Base-by-base conservation (phyloP, 2,888 invertebrate genomes). In the Hesperia comma region DNA sequence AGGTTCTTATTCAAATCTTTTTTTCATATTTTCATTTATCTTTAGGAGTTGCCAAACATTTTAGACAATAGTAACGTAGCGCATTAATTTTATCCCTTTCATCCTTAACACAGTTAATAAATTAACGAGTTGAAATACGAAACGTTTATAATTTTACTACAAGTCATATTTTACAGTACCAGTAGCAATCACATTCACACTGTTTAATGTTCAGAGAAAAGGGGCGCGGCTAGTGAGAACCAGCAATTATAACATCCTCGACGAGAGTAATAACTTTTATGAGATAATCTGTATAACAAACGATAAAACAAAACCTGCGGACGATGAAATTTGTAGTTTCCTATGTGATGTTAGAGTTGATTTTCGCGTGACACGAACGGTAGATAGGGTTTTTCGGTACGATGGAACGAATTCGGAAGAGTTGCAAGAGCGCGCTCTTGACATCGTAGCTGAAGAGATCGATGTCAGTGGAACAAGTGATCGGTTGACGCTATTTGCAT, bases 381-480 rank as follows among this genome's bases (percentile, higher is more conserved):
- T 15, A 67, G 46, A 55, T 67, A 37, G 0, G 66, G 43, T 6
- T 46, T 67, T 67, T 26, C 15, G 46, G 19, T 0, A 12, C 32
- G 37, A 37, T 15, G 8, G 1, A 10, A 32, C 54, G 21, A 49
- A 61, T 67, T 67, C 61, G 66, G 60, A 67, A 67, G 61, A 67
- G 66, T 55, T 55, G 61, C 61, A 67, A 61, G 61, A 67, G 54
- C 66, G 66, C 40, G 60, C 55, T 67, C 66, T 67, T 67, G 66
- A 67, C 66, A 67, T 37, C 60, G 66, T 60, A 54, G 60, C 58
- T 61, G 53, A 43, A 55, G 55, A 56, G 64, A 68, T 68, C 68
- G 64, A 68, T 68, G 68, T 68, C 64, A 68, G 68, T 68, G 61
- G 68, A 61, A 68, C 68, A 61, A 56, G 53, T 41, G 61, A 67